Conservation (phyloP, 2,888 invertebrate genomes). For the Sminthurides aquaticus region DNA sequence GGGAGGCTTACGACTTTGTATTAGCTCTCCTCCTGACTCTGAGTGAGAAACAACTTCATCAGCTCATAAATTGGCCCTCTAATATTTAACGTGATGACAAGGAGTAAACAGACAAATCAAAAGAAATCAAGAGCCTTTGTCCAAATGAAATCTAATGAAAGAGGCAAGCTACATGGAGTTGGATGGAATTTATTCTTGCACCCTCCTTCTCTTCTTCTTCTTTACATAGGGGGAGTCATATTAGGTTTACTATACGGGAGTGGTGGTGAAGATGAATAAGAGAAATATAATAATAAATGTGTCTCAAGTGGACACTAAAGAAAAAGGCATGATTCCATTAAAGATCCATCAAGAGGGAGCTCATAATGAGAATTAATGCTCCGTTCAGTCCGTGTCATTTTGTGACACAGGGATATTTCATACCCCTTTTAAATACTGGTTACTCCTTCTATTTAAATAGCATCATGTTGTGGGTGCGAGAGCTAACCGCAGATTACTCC, state of each 20-base stretch:
- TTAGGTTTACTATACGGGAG: too few species aligned
- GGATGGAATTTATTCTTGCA: neutral
- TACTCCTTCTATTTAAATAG: too few species aligned
- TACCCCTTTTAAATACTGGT: neutral
- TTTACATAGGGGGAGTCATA: too few species aligned
- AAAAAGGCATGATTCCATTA: neutral
- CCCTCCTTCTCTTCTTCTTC: neutral
- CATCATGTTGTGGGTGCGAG: too few species aligned
- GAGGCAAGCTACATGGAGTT: neutral
- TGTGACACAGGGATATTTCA: neutral
- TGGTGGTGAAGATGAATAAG: neutral
- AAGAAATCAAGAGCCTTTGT: neutral
- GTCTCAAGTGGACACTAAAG: neutral
- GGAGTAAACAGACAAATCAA: neutral
- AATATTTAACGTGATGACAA: neutral
- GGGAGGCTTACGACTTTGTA: too few species aligned
- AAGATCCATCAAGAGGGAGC: neutral
- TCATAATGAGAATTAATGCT: neutral
- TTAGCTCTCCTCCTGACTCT: too few species aligned
- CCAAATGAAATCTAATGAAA: neutral
- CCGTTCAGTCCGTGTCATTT: neutral
- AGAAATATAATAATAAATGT: neutral
- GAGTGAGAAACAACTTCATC: neutral
- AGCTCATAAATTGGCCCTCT: neutral
- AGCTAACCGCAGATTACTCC: too few species aligned